Base-by-base conservation (phyloP, 1,140 invertebrate genomes). In the Drosophila guanche region DNA sequence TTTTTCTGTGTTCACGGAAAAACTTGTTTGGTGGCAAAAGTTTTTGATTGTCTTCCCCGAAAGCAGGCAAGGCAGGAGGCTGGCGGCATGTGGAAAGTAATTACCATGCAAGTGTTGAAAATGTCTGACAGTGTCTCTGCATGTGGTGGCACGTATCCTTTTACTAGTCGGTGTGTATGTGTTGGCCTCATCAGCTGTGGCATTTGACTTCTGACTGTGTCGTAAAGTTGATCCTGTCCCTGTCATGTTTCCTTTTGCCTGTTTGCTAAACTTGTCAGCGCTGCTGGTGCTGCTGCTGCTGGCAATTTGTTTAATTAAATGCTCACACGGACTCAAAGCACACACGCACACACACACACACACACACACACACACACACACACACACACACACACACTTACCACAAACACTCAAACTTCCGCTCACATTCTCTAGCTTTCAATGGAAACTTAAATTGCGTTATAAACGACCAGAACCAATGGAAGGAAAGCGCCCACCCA, bases 31-130 rank as follows among this genome's bases (percentile, higher is more conserved):
- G 10, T 10, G 60, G 8, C 52, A 4, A 74, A 74, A 74, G 59
- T 74, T 74, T 74, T 65, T 74, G 60, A 74, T 74, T 57, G 70
- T 73, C 69, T 73, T 47, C 51, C 40, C 52, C 52, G 23, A 56
- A 65, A 56, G 59, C 65, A 37, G 59, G 59, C 52, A 41, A 4
- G 33, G 16, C 16, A 20, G 16, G 16, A 20, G 16, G 16, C 16
- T 1, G 16, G 16, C 16, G 16, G 16, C 16, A 20, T 63, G 52
- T 53, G 59, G 33, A 74, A 74, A 74, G 70, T 74, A 74, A 74
- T 74, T 74, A 74, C 52, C 42, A 72, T 73, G 69, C 70, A 74
- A 74, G 70, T 74, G 70, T 74, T 53, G 53, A 74, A 48, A 74
- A 25, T 16, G 43, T n/a, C 51, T 56, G 62, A 68, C 66, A 68